A percentile compares a stretch with the other conserved stretches of the same genome.
These are phyloP conservation scores for Phania funesta DNA, from an alignment of 2,888 invertebrate species.

Conservation along the genomic window DNA sequence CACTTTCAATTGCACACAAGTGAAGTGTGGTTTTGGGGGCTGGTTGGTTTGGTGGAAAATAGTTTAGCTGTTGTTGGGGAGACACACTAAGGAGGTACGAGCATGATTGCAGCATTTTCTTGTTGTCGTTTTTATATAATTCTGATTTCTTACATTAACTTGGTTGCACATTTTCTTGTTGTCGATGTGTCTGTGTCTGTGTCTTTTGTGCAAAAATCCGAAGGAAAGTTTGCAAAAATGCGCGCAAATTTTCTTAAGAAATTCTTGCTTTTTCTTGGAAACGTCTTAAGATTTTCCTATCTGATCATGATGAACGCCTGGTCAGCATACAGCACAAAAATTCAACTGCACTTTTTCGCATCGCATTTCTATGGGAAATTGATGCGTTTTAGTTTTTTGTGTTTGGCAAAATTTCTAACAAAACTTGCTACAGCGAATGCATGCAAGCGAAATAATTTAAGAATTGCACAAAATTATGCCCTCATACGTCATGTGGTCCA, in stretches of 20 bases:
- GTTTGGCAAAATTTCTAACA: conserved; percentile 24
- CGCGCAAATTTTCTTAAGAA: conserved; percentile 61
- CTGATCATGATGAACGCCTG: conserved; percentile 60
- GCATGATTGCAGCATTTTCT: neutral
- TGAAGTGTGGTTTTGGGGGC: neutral
- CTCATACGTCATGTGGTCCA: neutral
- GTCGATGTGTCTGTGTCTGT: neutral
- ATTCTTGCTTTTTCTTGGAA: conserved; percentile 8
- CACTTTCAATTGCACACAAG: conserved; percentile 28
- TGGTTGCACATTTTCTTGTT: conserved; percentile 38
- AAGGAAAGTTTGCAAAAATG: conserved; percentile 23
- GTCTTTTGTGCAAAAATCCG: neutral
- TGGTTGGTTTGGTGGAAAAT: neutral
- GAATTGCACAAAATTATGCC: conserved; percentile 25
- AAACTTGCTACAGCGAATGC: neutral
- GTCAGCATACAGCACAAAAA: conserved; percentile 39
- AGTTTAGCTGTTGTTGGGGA: neutral
- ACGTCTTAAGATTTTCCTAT: conserved; percentile 39
- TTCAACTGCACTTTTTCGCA: conserved; percentile 62
- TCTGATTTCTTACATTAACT: conserved; percentile 44
- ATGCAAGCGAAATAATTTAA: conserved; percentile 12
- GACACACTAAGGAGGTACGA: neutral
- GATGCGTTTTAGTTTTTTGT: conserved; percentile 13
- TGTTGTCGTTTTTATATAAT: conserved; percentile 1
- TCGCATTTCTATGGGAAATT: neutral